Evolutionary conservation across 2,888 invertebrate genomes (phyloP), one percentile per base, ranked within the genome.

Genomic region (Heliconius hortense): DNA sequence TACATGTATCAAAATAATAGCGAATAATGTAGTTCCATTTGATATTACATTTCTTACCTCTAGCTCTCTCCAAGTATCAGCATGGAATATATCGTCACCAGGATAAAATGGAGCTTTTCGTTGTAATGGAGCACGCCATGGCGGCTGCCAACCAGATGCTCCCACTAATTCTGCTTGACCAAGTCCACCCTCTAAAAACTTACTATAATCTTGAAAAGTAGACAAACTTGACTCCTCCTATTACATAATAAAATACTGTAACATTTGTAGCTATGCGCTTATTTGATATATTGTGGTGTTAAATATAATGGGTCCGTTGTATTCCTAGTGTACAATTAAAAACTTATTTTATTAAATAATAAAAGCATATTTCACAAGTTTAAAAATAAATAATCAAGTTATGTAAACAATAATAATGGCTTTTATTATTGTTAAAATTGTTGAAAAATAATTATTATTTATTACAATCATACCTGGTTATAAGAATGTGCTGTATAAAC

Each of bases 401-500:
- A 63, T 35, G 5, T 63, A n/a, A 28, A 35, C 1, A n/a, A n/a
- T 21, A 35, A n/a, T 43, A 35, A 18, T 39, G 10, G 53, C 28
- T 53, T 1, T 31, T 31, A 56, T 39, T 43, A 21, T 13, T 31
- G 13, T 53, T 35, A 35, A 62, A 43, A 8, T 39, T 21, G 15
- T 48, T 72, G 7, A 24, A 24, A 31, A 63, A 18, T 21, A 63
- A 24, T 69, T 21, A 66, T 73, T 39, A 66, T 21, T 39, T 35
- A 60, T 48, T 43, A 26, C 24, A 74, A 26, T 68, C 10, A 18
- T 67, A 93, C 94, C 92, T 94, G 94, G 82, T 94, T 93, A 86
- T 95, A 96, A 68, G 96, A 96, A 86, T 95, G 96, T 75, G 96
- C 95, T 68, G 96, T 95, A 83, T 96, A 96, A 74, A 96, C 95